These are phyloP conservation scores for Solenopsis fugax DNA, from an alignment of 1,140 invertebrate genomes.

Conservation along the genomic window DNA sequence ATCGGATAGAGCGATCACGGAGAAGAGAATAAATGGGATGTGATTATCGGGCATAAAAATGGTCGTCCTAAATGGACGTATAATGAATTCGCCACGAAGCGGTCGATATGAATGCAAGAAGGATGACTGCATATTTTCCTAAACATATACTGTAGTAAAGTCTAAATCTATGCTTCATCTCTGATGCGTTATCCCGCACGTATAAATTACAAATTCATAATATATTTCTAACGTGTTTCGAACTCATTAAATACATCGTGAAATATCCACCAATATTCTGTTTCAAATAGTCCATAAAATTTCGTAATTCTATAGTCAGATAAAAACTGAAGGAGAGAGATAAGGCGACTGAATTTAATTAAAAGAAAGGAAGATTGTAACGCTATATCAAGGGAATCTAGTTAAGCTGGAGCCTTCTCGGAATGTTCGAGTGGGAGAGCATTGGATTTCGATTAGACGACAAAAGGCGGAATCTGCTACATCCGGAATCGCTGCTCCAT, in stretches of 20 bases:
- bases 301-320: neutral
- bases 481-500: conserved; percentile 25
- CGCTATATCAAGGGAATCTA: conserved; percentile 25
- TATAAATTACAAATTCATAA: neutral
- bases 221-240: neutral
- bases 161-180: neutral
- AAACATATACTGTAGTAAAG: neutral
- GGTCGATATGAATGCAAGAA: conserved; percentile 16
- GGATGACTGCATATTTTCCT: neutral
- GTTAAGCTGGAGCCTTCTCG: neutral
- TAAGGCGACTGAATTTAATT: neutral
- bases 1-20: neutral
- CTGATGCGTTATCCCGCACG: neutral
- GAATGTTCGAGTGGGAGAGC: conserved; percentile 46
- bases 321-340: neutral
- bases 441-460: conserved; percentile 78
- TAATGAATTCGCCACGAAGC: conserved; percentile 37
- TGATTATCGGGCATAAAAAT: conserved; percentile 44
- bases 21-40: conserved; percentile 34
- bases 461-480: conserved; percentile 57
- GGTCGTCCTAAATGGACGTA: conserved; percentile 23
- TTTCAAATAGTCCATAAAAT: neutral
- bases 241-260: neutral
- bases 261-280: neutral
- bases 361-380: conserved; percentile 20